These are phyloP conservation scores for Glaucomys volans DNA, from an alignment of 2,113 vertebrate species.

Conservation along the genomic window DNA sequence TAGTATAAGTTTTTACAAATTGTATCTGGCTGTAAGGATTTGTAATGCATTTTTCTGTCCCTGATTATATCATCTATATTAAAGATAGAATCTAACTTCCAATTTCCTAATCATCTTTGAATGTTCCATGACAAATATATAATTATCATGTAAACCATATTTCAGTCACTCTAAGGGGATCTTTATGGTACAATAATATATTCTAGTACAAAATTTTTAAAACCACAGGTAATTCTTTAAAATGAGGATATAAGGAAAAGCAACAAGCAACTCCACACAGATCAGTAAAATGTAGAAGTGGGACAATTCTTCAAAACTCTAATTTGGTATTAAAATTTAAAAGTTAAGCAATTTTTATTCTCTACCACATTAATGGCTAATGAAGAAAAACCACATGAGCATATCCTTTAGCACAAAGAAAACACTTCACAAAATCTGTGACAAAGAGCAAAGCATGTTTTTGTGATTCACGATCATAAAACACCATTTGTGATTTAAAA, in stretches of 20 bases:
- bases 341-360: background rate
- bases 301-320: background rate
- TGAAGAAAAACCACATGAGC: background rate
- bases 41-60: background rate
- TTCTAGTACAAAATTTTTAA: background rate
- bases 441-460: background rate
- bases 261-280: background rate
- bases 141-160: background rate
- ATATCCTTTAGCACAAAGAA: background rate
- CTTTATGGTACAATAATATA: background rate
- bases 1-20: constrained; percentile 4
- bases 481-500: background rate
- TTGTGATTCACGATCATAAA: background rate
- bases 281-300: background rate
- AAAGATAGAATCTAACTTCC: constrained; percentile 42
- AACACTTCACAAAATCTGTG: background rate
- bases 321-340: background rate
- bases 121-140: background rate
- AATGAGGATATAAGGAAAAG: background rate
- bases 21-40: background rate
- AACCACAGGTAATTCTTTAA: background rate
- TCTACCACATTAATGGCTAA: background rate
- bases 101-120: constrained; percentile 8
- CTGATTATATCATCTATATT: background rate
- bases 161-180: background rate